phyloP scores from a whole-genome alignment of 2,888 invertebrate species.

The Tineola bisselliella region DNA sequence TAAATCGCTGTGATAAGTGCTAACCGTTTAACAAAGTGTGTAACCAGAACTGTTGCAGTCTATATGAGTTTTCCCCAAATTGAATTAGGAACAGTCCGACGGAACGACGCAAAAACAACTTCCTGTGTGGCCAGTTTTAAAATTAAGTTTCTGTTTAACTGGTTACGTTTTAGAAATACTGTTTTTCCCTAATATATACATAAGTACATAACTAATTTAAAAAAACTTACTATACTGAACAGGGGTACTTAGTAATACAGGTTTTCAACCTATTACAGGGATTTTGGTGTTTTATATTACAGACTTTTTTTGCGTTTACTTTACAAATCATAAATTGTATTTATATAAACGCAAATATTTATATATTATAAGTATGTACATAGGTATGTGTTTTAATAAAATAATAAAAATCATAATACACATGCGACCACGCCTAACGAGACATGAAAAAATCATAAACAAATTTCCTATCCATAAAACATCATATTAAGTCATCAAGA shows the following conservation, averaged over 20 bases:
- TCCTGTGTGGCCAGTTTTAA: conserved; percentile 43
- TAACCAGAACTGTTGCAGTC: neutral
- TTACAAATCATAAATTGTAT: no score
- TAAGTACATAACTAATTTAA: no score
- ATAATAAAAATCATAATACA: conserved; percentile 14
- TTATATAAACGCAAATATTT: no score
- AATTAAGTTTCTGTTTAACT: conserved; percentile 33
- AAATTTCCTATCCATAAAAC: conserved; percentile 21
- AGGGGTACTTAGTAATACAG: no score
- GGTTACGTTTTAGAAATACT: conserved; percentile 4
- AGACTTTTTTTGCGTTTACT: no score
- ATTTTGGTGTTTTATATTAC: no score
- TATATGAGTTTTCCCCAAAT: conserved; percentile 30
- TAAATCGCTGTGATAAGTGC: neutral
- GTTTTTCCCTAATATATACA: neutral
- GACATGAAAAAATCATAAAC: conserved; percentile 27
- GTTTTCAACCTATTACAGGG: no score
- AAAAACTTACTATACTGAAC: no score
- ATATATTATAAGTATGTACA: no score
- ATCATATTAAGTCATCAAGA: conserved; percentile 12
- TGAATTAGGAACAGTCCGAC: conserved; percentile 42
- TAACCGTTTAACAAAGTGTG: neutral
- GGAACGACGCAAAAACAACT: conserved; percentile 27
- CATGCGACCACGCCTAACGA: conserved; percentile 21
- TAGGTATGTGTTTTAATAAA: no score